Percentiles rank a stretch among this genome's conserved stretches.
phyloP scores from a whole-genome alignment of 2,888 invertebrate species.

The Drosophila pullipes region DNA sequence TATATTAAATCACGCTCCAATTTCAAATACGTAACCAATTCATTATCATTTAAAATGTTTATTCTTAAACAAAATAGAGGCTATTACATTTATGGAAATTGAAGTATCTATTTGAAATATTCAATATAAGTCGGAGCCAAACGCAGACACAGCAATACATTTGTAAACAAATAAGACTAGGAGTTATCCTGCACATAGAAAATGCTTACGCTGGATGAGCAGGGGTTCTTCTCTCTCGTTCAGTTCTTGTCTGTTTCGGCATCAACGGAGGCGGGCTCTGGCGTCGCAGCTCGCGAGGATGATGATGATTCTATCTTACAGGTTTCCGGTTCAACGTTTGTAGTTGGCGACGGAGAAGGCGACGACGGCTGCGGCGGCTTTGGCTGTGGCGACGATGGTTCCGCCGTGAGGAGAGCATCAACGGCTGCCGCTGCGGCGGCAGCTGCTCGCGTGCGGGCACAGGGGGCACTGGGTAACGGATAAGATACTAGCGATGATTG shows the following conservation, averaged over 20 bases:
- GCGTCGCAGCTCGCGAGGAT: constrained; percentile 12
- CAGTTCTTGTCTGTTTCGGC: constrained; percentile 26
- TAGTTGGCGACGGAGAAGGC: not conserved
- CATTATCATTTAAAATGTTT: not conserved
- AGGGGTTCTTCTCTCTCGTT: not conserved
- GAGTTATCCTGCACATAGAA: not conserved
- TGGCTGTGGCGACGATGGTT: constrained; percentile 29
- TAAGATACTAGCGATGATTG: constrained; percentile 20
- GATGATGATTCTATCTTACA: constrained; percentile 33
- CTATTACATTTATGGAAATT: not conserved
- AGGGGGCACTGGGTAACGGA: constrained; percentile 24
- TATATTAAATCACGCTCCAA: not conserved
- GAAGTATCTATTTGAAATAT: not conserved
- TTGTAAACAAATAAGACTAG: not conserved
- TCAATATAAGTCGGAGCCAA: not conserved
- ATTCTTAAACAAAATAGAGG: too few species aligned
- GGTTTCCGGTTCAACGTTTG: constrained; percentile 8
- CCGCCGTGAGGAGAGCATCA: constrained; percentile 44
- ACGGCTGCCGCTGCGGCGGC: constrained; percentile 50
- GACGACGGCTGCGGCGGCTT: not conserved
- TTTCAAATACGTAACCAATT: not conserved
- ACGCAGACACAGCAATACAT: not conserved
- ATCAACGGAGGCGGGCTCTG: constrained; percentile 15
- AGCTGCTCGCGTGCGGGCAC: constrained; percentile 36
- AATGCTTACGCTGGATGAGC: not conserved